Evolutionary conservation across 2,888 invertebrate species (phyloP).

Genomic region (Iselma pallidipennis): DNA sequence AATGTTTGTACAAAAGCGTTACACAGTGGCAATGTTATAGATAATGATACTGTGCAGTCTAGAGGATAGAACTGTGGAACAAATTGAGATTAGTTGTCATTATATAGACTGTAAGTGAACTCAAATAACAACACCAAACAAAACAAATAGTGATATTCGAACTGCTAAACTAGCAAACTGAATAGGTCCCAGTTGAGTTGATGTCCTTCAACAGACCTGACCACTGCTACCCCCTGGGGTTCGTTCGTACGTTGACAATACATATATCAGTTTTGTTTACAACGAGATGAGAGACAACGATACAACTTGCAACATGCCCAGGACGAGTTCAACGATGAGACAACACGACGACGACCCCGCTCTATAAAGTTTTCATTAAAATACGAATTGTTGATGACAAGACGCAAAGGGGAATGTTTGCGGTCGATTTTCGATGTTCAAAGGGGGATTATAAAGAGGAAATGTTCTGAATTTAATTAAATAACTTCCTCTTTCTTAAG

Average conservation of each 20-base stretch:
- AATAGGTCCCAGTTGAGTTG: conserved; percentile 6
- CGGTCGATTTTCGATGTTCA: conserved; percentile 27
- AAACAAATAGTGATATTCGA: conserved; percentile 30
- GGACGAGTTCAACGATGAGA: not conserved
- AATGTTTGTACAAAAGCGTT: conserved; percentile 11
- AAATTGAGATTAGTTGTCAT: conserved; percentile 42
- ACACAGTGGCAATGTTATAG: conserved; percentile 32
- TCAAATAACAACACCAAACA: conserved; percentile 21
- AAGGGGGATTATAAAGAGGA: conserved; percentile 24
- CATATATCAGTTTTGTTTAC: not conserved
- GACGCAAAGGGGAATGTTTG: conserved; percentile 17
- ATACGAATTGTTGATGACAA: not conserved
- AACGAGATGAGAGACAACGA: not conserved
- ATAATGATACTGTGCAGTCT: conserved; percentile 34
- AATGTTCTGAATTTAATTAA: conserved; percentile 36
- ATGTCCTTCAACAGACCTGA: not conserved
- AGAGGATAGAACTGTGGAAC: conserved; percentile 32
- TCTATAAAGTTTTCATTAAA: not conserved
- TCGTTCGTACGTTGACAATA: not conserved
- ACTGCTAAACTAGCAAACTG: conserved; percentile 27
- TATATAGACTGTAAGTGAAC: conserved; percentile 37
- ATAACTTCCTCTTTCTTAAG: conserved; percentile 33
- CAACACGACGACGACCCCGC: not conserved
- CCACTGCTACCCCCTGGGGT: not conserved
- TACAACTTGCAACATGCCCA: not conserved